phyloP scores from a whole-genome alignment of 2,888 invertebrate genomes.

The Tinea pellionella region DNA sequence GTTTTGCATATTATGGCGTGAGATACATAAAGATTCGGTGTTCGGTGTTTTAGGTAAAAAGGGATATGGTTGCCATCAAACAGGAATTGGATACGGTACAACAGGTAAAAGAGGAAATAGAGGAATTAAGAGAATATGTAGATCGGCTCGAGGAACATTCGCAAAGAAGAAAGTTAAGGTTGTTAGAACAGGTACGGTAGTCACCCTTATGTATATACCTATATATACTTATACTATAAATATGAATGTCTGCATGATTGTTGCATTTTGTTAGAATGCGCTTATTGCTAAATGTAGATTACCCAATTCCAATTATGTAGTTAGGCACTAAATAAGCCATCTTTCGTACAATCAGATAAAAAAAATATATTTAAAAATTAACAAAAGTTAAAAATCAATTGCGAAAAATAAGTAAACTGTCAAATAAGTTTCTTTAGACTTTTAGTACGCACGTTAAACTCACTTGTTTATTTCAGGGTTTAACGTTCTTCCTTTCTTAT shows the following conservation, averaged over 20 bases:
- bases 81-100: conserved; percentile 94
- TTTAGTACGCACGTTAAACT: neutral
- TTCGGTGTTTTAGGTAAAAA: conserved; percentile 74
- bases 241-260: neutral
- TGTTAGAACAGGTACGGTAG: conserved; percentile 89
- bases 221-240: neutral
- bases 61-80: conserved; percentile 95
- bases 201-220: conserved; percentile 17
- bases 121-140: conserved; percentile 91
- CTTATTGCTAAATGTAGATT: neutral
- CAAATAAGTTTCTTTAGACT: too few species aligned
- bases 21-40: too few species aligned
- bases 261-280: neutral
- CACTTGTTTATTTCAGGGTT: conserved; percentile 76
- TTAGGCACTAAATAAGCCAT: neutral
- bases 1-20: too few species aligned
- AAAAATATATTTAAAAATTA: neutral
- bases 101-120: conserved; percentile 95
- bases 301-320: neutral
- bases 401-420: neutral
- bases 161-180: conserved; percentile 87
- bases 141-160: conserved; percentile 93
- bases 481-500: conserved; percentile 94
- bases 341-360: neutral
- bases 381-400: too few species aligned